Base-by-base conservation (phyloP, 2,888 invertebrate genomes). In the Drosophila nigricruria region DNA sequence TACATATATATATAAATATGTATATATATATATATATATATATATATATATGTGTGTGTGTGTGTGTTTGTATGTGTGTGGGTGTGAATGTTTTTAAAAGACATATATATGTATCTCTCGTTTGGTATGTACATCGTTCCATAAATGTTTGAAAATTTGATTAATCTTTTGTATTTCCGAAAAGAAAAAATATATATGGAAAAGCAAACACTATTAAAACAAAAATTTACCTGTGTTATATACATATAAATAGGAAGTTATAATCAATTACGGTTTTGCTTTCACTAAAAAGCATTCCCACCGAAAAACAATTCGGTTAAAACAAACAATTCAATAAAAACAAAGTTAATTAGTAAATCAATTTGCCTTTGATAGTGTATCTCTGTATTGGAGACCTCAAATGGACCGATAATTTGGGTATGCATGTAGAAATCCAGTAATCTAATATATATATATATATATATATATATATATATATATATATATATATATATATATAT, bases 201-300 rank as follows among this genome's bases (percentile, higher is more conserved):
- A 73, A 59, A 71, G 38, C 38, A 53, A 32, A 36, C 68, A 53
- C 34, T 34, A 66, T 57, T 70, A 53, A 52, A 80, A 71, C 32
- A 34, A 69, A 78, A 71, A 72, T 70, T 68, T 30, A 81, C 89
- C 83, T 89, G 90, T 84, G 88, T 89, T 84, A 88, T 88, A 81
- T 84, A 83, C 71, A 89, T 75, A 54, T 14, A 47, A 72, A 81
- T 84, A 84, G 89, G 82, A 89, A 84, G 88, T 84, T 88, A 84
- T 88, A 81, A 89, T 88, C 89, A 72, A 69, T 69, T 72, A 85
- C 70, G 88, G 90, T 89, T 88, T 89, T 84, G 83, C 83, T 84
- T 84, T 84, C 89, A 73, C 62, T 67, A 79, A 64, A 79, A 72
- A 84, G 83, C 83, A 89, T 84, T 84, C 83, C 83, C 89, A 84